Evolutionary conservation across 2,888 invertebrate genomes (phyloP).

Genomic region (Pollenia angustigena): DNA sequence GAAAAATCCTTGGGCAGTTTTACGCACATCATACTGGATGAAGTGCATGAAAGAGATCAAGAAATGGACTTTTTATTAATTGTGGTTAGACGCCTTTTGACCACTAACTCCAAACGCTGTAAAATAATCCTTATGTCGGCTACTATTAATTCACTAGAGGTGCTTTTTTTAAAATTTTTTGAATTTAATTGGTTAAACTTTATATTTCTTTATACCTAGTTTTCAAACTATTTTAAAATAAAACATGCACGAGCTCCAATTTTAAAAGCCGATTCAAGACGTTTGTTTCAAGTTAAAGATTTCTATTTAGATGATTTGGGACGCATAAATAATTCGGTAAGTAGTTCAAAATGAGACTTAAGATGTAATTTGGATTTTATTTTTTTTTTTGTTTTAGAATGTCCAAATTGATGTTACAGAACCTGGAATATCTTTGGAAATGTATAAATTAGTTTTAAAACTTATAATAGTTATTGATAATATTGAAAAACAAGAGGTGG

Average conservation of each 20-base stretch:
- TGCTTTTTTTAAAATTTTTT: slow-evolving; percentile 50
- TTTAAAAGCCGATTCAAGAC: slow-evolving; percentile 85
- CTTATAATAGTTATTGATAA: slow-evolving; percentile 87
- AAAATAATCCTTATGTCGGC: slow-evolving; percentile 97
- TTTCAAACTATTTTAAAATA: slow-evolving; percentile 81
- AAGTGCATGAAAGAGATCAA: slow-evolving; percentile 96
- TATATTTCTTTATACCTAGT: slow-evolving; percentile 74
- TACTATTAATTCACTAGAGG: slow-evolving; percentile 89
- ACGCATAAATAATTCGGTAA: slow-evolving; percentile 85
- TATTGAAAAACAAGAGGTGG: slow-evolving; percentile 79
- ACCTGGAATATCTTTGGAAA: slow-evolving; percentile 86
- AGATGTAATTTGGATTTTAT: too few species aligned
- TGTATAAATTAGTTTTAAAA: slow-evolving; percentile 87
- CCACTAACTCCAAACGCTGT: slow-evolving; percentile 87
- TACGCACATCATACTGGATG: slow-evolving; percentile 96
- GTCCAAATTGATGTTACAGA: slow-evolving; percentile 85
- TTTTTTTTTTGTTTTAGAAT: slow-evolving; percentile 80
- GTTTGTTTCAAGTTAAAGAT: slow-evolving; percentile 86
- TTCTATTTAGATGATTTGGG: slow-evolving; percentile 86
- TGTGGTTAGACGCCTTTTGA: slow-evolving; percentile 91
- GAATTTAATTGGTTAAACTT: neutral
- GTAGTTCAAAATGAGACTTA: slow-evolving; percentile 73
- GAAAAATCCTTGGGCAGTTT: slow-evolving; percentile 90
- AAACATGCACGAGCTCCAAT: slow-evolving; percentile 85
- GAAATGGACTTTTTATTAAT: slow-evolving; percentile 96